These are phyloP conservation scores for Aldrovandia affinis DNA, from an alignment of 2,797 vertebrate genomes.

Conservation along the genomic window DNA sequence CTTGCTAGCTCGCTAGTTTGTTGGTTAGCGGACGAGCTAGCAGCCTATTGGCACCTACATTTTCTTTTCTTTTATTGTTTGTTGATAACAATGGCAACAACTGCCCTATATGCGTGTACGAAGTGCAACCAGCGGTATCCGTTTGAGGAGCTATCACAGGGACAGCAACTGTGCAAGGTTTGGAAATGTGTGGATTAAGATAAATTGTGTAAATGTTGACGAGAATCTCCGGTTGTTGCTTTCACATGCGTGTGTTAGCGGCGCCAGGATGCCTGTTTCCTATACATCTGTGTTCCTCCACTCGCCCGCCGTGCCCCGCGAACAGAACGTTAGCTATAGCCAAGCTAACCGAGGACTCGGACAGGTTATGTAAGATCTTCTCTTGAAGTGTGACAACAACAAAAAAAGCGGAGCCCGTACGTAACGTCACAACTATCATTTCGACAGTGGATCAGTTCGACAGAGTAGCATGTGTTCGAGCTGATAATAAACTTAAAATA, in stretches of 20 bases:
- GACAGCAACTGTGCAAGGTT: constrained; percentile 98
- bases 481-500: too few species aligned
- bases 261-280: neutral
- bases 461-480: too few species aligned
- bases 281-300: neutral
- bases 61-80: constrained; percentile 16
- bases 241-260: neutral
- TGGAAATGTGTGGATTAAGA: constrained; percentile 37
- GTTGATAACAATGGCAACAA: constrained; percentile 81
- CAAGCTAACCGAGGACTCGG: neutral
- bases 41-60: neutral
- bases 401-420: neutral
- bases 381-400: neutral
- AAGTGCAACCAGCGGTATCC: constrained; percentile 98
- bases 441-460: neutral
- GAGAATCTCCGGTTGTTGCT: neutral
- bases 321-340: neutral
- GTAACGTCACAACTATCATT: neutral
- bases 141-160: constrained; percentile 98
- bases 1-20: constrained; percentile 34
- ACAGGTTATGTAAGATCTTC: neutral
- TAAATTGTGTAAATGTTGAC: neutral
- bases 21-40: constrained; percentile 51
- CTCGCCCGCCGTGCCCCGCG: neutral
- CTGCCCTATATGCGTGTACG: constrained; percentile 95